Conservation (phyloP, 2,113 vertebrate genomes). For the Microcebus griseorufus region DNA sequence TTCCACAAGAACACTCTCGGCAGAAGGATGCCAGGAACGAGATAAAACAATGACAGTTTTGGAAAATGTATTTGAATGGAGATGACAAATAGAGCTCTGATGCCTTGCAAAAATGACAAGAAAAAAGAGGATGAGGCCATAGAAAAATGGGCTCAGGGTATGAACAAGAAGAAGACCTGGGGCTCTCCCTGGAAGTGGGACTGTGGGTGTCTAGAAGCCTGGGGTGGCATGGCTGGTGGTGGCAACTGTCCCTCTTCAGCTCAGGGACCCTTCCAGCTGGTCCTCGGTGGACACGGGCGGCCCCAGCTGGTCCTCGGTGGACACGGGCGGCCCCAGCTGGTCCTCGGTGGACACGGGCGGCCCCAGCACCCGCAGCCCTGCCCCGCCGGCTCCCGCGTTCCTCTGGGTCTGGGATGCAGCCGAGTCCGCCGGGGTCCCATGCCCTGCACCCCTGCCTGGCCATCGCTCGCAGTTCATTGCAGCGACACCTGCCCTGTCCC, state of each 20-base stretch:
- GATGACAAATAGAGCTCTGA: background rate
- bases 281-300: accelerated
- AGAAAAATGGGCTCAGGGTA: background rate
- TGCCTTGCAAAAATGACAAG: background rate
- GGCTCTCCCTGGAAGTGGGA: background rate
- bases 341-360: too few relatives aligned
- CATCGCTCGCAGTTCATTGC: too few relatives aligned
- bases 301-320: too few relatives aligned
- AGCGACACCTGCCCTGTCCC: background rate
- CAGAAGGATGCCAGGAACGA: background rate
- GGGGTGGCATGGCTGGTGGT: accelerated
- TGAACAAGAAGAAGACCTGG: background rate
- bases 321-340: too few relatives aligned
- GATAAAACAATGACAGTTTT: background rate
- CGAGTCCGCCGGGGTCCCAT: accelerated
- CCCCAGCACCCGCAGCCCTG: background rate
- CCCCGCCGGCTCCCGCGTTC: accelerated
- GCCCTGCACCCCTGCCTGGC: background rate
- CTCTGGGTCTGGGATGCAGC: background rate
- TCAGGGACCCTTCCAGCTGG: too few relatives aligned
- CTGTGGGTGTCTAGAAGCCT: accelerated
- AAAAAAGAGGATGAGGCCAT: accelerated
- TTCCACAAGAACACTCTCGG: accelerated
- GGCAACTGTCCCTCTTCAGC: accelerated
- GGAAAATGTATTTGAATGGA: background rate